A percentile compares a stretch with the other conserved stretches of the same genome.
Evolutionary conservation across 2,888 invertebrate species (phyloP).

Genomic region (Germaria angustata): DNA sequence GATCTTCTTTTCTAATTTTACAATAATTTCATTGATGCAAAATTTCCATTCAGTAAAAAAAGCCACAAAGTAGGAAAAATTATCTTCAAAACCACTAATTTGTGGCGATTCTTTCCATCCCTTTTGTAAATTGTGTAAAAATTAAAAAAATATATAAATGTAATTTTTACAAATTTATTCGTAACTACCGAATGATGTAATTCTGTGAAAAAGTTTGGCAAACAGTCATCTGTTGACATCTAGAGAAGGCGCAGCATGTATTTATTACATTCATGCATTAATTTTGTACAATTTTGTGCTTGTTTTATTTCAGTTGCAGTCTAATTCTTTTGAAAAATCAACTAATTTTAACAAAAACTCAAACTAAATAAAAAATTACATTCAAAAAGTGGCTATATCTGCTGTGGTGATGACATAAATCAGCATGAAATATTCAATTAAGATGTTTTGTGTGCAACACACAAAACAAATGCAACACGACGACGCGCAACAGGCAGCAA

Average conservation of each 20-base stretch:
- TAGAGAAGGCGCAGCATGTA: neutral
- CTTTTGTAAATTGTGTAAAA: conserved; percentile 39
- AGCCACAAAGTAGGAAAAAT: conserved; percentile 31
- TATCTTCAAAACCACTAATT: conserved; percentile 48
- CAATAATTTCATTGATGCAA: conserved; percentile 60
- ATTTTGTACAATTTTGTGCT: conserved; percentile 48
- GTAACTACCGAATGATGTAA: conserved; percentile 53
- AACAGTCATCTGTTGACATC: neutral
- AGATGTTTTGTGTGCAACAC: conserved; percentile 63
- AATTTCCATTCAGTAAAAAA: conserved; percentile 56
- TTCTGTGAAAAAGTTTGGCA: conserved; percentile 51
- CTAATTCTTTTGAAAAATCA: conserved; percentile 56
- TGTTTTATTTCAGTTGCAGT: conserved; percentile 45
- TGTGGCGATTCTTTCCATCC: conserved; percentile 56
- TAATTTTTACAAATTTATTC: conserved; percentile 19
- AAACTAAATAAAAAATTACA: neutral
- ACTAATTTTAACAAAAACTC: conserved; percentile 36
- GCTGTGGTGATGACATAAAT: conserved; percentile 67
- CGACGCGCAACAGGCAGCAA: conserved; percentile 35
- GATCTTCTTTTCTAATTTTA: conserved; percentile 6
- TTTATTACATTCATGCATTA: conserved; percentile 11
- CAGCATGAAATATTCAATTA: conserved; percentile 68
- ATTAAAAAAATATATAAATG: neutral
- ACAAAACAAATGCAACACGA: conserved; percentile 44
- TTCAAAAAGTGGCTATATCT: conserved; percentile 51